Conservation (phyloP, 2,113 vertebrate species). For the Climacteris rufus region DNA sequence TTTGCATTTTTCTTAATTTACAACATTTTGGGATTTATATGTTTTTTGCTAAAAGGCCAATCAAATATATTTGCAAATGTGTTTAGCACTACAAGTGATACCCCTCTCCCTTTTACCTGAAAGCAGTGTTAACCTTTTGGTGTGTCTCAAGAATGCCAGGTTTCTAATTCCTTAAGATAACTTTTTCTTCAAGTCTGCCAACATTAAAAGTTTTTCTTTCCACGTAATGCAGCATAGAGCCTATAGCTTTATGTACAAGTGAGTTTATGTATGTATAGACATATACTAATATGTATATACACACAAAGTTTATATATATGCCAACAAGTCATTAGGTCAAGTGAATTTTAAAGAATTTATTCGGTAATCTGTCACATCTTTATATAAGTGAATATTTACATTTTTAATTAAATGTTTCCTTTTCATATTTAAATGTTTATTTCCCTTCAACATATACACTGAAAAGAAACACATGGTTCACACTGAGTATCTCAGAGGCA, state of each 20-base stretch:
- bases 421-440: slow-evolving; percentile 58
- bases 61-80: slow-evolving; percentile 67
- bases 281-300: slow-evolving; percentile 19
- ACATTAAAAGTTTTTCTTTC: neutral
- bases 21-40: neutral
- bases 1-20: slow-evolving; percentile 61
- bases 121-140: neutral
- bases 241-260: slow-evolving; percentile 8
- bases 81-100: neutral
- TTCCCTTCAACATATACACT: slow-evolving; percentile 61
- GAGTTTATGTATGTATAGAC: slow-evolving; percentile 12
- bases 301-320: slow-evolving; percentile 6
- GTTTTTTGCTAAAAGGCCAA: slow-evolving; percentile 90
- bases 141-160: neutral
- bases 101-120: slow-evolving; percentile 28
- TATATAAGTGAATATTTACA: slow-evolving; percentile 2
- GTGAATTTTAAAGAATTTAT: slow-evolving; percentile 40
- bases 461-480: slow-evolving; percentile 71
- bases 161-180: slow-evolving; percentile 4
- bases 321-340: slow-evolving; percentile 11
- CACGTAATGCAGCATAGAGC: neutral
- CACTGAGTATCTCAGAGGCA: slow-evolving; percentile 65
- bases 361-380: slow-evolving; percentile 5
- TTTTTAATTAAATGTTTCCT: slow-evolving; percentile 51
- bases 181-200: slow-evolving; percentile 12